Evolutionary conservation across 2,797 vertebrate genomes (phyloP).

Genomic region (Mus minutoides): DNA sequence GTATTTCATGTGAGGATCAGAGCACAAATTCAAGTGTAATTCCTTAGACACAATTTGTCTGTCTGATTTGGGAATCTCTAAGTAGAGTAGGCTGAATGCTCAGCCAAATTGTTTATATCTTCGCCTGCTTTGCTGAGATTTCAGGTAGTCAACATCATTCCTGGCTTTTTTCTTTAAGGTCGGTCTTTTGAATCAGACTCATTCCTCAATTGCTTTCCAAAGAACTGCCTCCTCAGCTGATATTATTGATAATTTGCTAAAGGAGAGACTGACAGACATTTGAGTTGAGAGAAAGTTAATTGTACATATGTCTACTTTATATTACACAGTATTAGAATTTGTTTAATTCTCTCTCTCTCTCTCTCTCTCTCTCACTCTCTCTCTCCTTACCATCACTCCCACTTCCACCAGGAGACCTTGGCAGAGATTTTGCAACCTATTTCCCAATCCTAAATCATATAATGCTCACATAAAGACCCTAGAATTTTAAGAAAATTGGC

Average conservation of each 20-base stretch:
- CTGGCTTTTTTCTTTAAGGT: background rate
- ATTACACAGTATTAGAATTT: background rate
- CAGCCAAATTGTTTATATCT: background rate
- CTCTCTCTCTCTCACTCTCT: background rate
- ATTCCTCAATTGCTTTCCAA: background rate
- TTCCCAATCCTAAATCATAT: no score
- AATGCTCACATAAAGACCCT: background rate
- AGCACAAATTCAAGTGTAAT: no score
- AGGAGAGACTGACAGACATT: no score
- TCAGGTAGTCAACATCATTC: background rate
- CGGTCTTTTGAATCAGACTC: background rate
- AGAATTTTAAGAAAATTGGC: background rate
- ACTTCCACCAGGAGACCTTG: background rate
- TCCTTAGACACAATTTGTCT: no score
- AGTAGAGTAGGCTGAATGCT: background rate
- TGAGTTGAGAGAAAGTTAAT: background rate
- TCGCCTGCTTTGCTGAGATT: background rate
- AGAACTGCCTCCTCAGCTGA: background rate
- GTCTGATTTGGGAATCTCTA: background rate
- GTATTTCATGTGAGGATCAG: no score
- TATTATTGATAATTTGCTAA: background rate
- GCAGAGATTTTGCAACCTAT: background rate
- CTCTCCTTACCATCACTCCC: background rate
- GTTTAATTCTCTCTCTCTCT: background rate
- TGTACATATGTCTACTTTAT: background rate